Evolutionary conservation across 2,888 invertebrate genomes (phyloP).

Genomic region (Lycophotia porphyrea): DNA sequence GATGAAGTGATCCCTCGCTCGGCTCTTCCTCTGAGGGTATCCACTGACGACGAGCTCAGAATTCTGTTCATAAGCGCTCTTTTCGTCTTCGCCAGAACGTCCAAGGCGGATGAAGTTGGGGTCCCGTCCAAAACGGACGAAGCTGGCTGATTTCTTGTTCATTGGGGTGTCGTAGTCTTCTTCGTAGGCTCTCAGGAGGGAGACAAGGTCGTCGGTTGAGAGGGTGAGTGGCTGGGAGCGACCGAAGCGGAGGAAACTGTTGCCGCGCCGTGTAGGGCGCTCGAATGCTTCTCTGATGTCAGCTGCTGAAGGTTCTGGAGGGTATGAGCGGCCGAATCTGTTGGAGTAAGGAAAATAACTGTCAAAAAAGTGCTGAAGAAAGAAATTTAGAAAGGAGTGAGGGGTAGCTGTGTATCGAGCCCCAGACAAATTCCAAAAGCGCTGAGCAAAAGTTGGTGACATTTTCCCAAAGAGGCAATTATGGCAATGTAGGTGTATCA

Average conservation of each 20-base stretch:
- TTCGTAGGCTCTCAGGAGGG: conserved; percentile 82
- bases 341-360: neutral
- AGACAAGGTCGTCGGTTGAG: conserved; percentile 82
- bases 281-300: conserved; percentile 82
- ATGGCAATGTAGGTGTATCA: neutral
- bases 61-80: conserved; percentile 73
- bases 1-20: conserved; percentile 86
- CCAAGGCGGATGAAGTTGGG: conserved; percentile 89
- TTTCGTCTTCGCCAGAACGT: conserved; percentile 80
- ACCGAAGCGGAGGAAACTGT: conserved; percentile 86
- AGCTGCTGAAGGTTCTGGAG: conserved; percentile 83
- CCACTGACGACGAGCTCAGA: conserved; percentile 76
- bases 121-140: conserved; percentile 84
- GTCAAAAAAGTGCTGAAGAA: neutral
- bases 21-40: conserved; percentile 83
- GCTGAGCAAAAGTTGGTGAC: neutral
- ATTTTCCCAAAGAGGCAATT: neutral
- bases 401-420: neutral
- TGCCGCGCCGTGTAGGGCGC: conserved; percentile 79
- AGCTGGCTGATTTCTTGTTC: conserved; percentile 80
- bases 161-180: conserved; percentile 80
- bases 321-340: conserved; percentile 87
- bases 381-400: neutral
- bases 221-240: conserved; percentile 82
- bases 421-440: neutral